phyloP scores from a whole-genome alignment of 2,113 vertebrate genomes.

The cat (Felis catus) region DNA sequence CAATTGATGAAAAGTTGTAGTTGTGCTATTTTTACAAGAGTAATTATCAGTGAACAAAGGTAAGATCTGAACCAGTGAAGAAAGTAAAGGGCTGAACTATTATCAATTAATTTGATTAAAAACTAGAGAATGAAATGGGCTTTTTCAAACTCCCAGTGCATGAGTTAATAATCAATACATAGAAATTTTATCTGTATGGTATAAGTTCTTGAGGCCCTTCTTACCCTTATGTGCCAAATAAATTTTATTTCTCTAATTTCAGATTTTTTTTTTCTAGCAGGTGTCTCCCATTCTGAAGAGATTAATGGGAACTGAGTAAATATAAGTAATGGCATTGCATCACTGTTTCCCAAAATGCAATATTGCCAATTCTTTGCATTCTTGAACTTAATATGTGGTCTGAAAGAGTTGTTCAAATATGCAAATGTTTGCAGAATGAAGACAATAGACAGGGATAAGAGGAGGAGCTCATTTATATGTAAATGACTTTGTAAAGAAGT shows the following conservation, averaged over 20 bases:
- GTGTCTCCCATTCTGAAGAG: background rate
- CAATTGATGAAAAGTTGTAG: background rate
- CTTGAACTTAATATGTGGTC: background rate
- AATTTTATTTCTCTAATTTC: background rate
- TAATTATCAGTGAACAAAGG: background rate
- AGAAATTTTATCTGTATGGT: background rate
- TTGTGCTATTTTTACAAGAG: background rate
- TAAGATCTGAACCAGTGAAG: background rate
- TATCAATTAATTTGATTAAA: background rate
- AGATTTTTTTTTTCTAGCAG: background rate
- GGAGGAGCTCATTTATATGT: constrained; percentile 51
- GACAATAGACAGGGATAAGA: constrained; percentile 1
- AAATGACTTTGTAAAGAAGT: constrained; percentile 54
- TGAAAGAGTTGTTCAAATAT: constrained; percentile 37
- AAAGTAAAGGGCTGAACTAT: background rate
- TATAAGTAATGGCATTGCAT: background rate
- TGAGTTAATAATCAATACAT: background rate
- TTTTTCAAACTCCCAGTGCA: background rate
- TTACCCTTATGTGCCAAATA: background rate
- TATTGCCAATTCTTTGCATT: background rate
- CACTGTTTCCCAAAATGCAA: background rate
- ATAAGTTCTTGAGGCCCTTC: background rate
- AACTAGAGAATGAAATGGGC: background rate
- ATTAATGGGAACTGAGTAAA: background rate
- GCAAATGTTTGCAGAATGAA: constrained; percentile 47